Conservation (phyloP, 2,113 vertebrate species). For the Cottus gobio region DNA sequence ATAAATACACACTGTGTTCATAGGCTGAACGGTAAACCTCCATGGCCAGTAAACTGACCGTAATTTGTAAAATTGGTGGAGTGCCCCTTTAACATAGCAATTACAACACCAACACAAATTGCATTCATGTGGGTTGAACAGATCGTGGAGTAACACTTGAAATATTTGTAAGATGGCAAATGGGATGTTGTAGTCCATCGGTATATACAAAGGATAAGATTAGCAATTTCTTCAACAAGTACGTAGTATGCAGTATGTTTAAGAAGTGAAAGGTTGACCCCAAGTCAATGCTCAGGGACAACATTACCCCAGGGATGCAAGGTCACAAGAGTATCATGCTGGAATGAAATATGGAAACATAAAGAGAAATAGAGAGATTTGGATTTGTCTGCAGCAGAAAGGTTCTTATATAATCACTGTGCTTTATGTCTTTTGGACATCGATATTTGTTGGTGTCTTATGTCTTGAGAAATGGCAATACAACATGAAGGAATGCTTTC, state of each 20-base stretch:
- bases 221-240: constrained; percentile 30
- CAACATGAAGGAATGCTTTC: constrained; percentile 58
- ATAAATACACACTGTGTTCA: not conserved
- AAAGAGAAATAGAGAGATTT: constrained; percentile 7
- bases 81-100: constrained; percentile 1
- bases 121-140: not conserved
- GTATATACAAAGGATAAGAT: constrained; percentile 16
- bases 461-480: constrained; percentile 62
- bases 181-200: not conserved
- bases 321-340: constrained; percentile 5
- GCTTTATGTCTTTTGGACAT: constrained; percentile 55
- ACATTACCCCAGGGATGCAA: constrained; percentile 62
- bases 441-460: constrained; percentile 40
- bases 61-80: not conserved
- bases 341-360: constrained; percentile 9
- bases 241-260: constrained; percentile 19
- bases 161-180: not conserved
- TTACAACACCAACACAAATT: not conserved
- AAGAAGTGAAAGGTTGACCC: constrained; percentile 55
- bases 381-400: constrained; percentile 33
- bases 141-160: not conserved
- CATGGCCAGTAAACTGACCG: not conserved
- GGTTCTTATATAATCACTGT: constrained; percentile 72
- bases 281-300: constrained; percentile 73
- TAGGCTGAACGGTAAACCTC: not conserved